Evolutionary conservation across 2,113 vertebrate species (phyloP).

Genomic region (Nymphicus hollandicus): DNA sequence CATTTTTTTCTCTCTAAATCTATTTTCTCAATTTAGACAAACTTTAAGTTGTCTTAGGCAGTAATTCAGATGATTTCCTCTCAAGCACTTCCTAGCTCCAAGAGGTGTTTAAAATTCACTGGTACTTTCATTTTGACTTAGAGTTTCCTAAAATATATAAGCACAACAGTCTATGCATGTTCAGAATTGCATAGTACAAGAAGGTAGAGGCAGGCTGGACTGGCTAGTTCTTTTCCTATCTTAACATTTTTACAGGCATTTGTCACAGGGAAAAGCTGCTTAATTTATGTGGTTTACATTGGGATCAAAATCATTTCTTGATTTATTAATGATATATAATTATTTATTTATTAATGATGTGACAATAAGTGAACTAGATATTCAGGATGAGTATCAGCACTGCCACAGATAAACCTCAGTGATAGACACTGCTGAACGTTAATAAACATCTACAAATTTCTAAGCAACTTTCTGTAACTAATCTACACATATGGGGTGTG

Average conservation of each 20-base stretch:
- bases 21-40: slow-evolving; percentile 5
- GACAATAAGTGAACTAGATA: background rate
- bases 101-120: background rate
- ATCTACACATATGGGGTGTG: fast-evolving
- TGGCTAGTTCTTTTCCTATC: background rate
- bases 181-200: background rate
- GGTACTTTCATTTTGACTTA: background rate
- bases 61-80: background rate
- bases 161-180: background rate
- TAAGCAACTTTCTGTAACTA: background rate
- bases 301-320: background rate
- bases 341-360: background rate
- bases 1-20: background rate
- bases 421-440: background rate
- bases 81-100: background rate
- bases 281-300: background rate
- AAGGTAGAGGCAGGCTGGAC: background rate
- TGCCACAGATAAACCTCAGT: background rate
- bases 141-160: background rate
- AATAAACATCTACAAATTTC: background rate
- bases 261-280: background rate
- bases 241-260: background rate
- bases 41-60: background rate
- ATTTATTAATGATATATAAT: background rate
- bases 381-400: background rate